Percentiles rank a stretch among this genome's conserved stretches.
phyloP scores from a whole-genome alignment of 2,113 vertebrate species.

The Semnornis frantzii region DNA sequence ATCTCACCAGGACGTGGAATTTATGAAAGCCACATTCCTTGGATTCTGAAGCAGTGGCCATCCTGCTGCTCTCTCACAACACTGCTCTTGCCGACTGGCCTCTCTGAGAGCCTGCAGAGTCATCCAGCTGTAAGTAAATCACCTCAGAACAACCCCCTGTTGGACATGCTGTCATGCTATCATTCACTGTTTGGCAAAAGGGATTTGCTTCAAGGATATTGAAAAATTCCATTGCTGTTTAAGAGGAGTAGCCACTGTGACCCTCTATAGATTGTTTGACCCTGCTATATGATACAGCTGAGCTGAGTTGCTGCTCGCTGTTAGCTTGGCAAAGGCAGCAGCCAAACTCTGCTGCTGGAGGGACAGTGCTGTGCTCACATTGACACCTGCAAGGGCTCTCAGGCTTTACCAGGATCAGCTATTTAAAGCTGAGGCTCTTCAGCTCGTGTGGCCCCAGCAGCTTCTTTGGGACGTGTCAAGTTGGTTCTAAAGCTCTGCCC shows the following conservation, averaged over 20 bases:
- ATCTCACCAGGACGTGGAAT: slow-evolving; percentile 69
- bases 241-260: slow-evolving; percentile 65
- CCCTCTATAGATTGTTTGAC: slow-evolving; percentile 70
- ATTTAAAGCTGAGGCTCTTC: neutral
- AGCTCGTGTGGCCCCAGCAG: neutral
- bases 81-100: slow-evolving; percentile 70
- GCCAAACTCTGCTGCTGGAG: slow-evolving; percentile 20
- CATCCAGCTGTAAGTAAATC: slow-evolving; percentile 78
- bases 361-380: neutral
- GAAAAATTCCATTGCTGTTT: slow-evolving; percentile 78
- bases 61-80: slow-evolving; percentile 69
- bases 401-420: neutral
- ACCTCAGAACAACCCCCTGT: slow-evolving; percentile 70
- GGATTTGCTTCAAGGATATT: slow-evolving; percentile 76
- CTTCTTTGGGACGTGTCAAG: neutral
- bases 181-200: slow-evolving; percentile 73
- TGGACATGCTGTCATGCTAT: slow-evolving; percentile 72
- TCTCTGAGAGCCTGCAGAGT: slow-evolving; percentile 64
- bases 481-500: neutral
- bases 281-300: slow-evolving; percentile 23
- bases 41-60: slow-evolving; percentile 66
- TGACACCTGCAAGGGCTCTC: neutral
- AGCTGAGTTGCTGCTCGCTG: slow-evolving; percentile 17
- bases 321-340: slow-evolving; percentile 34
- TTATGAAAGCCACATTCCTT: slow-evolving; percentile 76